Base-by-base conservation (phyloP, 2,113 vertebrate genomes). In the Todiramphus chloris region DNA sequence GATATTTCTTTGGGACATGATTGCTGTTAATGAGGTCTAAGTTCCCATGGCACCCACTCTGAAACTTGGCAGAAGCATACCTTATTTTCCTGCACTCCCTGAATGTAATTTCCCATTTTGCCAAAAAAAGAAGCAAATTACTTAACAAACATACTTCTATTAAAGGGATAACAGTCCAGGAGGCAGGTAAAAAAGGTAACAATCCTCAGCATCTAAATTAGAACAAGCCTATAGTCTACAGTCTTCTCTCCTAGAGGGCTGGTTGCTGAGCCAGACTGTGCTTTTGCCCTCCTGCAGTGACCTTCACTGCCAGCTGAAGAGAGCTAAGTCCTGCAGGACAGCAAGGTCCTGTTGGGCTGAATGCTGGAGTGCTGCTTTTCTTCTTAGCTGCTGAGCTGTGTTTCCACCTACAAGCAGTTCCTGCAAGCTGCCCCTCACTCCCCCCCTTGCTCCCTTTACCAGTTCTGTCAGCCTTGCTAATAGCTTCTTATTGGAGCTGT, bases 401-500 rank as follows among this genome's bases (percentile, higher is more conserved):
- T 51, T 89, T 50, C 68, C 76, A 69, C 35, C 73, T 48, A 46
- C 2, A 0, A 82, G 68, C 55, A 23, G 58, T 11, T 93, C 94
- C 69, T 17, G 41, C 24, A 5, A 41, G 58, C 80, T 2, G 0
- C 4, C 30, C 62, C 39, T 53, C 43, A 1, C 73, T 69, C 55
- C 72, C 25, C 3, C 4, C 74, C 76, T 35, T 5, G 0, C 69
- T 84, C 33, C 77, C 50, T 55, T 76, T 3, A 3, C 68, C 64
- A 50, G 1, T 50, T 56, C 87, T 92, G 67, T 53, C 79, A 96
- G 93, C 59, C 63, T 63, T 37, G 35, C 39, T 74, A 16, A 60
- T 8, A 62, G 72, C 5, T 83, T 62, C 76, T 77, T 69, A 73
- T 94, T 94, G 95, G 77, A 95, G 86, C 91, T 83, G 53, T 46